These are phyloP conservation scores for Theristicus caerulescens DNA, from an alignment of 2,113 vertebrate species.

Conservation along the genomic window DNA sequence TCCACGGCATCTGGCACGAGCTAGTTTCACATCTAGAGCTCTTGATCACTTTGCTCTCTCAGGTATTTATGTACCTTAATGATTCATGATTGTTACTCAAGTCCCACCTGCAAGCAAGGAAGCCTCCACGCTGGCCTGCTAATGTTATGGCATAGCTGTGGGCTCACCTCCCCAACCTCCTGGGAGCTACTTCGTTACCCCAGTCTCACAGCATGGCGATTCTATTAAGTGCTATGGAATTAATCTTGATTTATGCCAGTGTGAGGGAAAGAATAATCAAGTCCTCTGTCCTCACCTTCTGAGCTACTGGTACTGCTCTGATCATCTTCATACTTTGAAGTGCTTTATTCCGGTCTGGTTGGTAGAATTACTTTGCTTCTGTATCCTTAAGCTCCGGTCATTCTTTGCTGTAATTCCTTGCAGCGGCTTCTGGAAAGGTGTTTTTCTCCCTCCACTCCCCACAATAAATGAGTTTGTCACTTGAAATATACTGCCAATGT, in stretches of 20 bases:
- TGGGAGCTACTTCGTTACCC: neutral
- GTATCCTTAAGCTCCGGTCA: conserved; percentile 1
- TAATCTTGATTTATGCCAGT: conserved; percentile 6
- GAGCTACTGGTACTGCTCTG: neutral
- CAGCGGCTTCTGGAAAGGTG: conserved; percentile 48
- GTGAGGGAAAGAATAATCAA: neutral
- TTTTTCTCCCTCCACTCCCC: conserved; percentile 24
- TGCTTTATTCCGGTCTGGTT: neutral
- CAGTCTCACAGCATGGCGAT: neutral
- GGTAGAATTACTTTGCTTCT: neutral
- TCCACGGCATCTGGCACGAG: neutral
- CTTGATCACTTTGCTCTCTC: neutral
- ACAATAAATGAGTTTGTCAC: conserved; percentile 65
- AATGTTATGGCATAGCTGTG: neutral
- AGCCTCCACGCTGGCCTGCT: neutral
- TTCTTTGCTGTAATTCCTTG: conserved; percentile 40
- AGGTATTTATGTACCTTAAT: neutral
- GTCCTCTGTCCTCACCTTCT: neutral
- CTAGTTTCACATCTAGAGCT: neutral
- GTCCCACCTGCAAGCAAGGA: conserved; percentile 20
- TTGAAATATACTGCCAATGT: conserved; percentile 67
- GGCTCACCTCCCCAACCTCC: neutral
- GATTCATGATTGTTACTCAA: conserved; percentile 21
- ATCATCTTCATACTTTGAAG: neutral
- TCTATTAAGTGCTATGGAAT: neutral